Evolutionary conservation across 2,797 vertebrate genomes (phyloP).

Genomic region (Epinephelus malabaricus): DNA sequence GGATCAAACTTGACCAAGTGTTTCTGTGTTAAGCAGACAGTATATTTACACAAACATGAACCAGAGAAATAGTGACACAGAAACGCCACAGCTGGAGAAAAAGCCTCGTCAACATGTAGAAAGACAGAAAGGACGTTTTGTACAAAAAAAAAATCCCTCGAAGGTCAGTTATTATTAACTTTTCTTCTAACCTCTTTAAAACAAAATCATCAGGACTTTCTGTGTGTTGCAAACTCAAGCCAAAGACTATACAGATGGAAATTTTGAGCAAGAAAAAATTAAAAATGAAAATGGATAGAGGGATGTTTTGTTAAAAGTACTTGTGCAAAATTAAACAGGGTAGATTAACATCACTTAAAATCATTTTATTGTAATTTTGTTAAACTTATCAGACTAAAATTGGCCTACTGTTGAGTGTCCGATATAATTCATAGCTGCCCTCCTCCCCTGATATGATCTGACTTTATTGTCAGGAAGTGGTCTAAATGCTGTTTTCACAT

Average conservation of each 20-base stretch:
- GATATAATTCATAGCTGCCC: not conserved
- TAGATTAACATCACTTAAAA: not conserved
- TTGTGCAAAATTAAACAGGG: not conserved
- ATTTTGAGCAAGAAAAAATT: not conserved
- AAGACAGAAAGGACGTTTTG: conserved; percentile 10
- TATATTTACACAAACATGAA: conserved; percentile 82
- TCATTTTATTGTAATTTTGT: not conserved
- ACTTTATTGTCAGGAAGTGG: not conserved
- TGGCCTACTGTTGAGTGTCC: not conserved
- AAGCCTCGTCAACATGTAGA: conserved; percentile 16
- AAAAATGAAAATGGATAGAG: not conserved
- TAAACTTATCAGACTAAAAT: not conserved
- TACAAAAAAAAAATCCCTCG: not conserved
- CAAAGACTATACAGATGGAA: not conserved
- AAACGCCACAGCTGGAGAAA: conserved; percentile 59
- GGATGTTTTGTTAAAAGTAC: not conserved
- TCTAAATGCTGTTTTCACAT: not conserved
- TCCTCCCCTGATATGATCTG: conserved; percentile 11
- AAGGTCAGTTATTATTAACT: not conserved
- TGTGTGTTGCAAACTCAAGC: not conserved
- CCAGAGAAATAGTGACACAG: conserved; percentile 73
- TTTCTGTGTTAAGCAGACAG: conserved; percentile 82
- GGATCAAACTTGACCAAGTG: conserved; percentile 70
- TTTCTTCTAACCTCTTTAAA: not conserved
- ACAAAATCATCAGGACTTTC: not conserved